These are phyloP conservation scores for Hydropsyche betteni DNA, from an alignment of 2,888 invertebrate genomes.

Conservation along the genomic window DNA sequence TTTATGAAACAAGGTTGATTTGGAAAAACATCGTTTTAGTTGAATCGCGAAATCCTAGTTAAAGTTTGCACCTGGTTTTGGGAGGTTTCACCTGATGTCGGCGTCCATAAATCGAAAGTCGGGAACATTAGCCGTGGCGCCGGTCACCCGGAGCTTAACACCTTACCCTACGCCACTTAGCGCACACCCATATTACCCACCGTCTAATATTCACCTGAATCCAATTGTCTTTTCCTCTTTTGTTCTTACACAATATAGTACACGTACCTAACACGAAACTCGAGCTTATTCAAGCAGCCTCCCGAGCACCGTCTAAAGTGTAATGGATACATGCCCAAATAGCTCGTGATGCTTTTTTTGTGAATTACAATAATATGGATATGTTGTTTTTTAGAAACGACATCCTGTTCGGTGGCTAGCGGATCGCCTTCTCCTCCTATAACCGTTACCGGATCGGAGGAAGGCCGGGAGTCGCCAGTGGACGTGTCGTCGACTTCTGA, in stretches of 20 bases:
- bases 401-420: conserved; percentile 69
- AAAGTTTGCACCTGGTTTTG: conserved; percentile 50
- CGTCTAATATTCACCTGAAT: conserved; percentile 26
- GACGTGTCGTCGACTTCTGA: conserved; percentile 74
- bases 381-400: conserved; percentile 65
- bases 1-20: too few relatives aligned
- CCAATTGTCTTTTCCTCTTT: too few relatives aligned
- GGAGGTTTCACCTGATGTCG: conserved; percentile 38
- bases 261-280: too few relatives aligned
- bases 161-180: conserved; percentile 51
- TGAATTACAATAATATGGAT: too few relatives aligned
- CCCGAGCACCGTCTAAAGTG: too few relatives aligned
- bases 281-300: too few relatives aligned
- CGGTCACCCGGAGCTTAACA: conserved; percentile 50
- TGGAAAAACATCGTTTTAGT: too few relatives aligned
- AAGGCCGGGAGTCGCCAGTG: conserved; percentile 70
- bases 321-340: too few relatives aligned
- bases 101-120: conserved; percentile 43
- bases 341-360: too few relatives aligned
- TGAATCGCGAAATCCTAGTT: conserved; percentile 40
- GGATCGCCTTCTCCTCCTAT: conserved; percentile 68
- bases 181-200: conserved; percentile 36
- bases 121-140: conserved; percentile 40
- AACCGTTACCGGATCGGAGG: conserved; percentile 57
- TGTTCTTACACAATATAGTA: too few relatives aligned